phyloP scores from a whole-genome alignment of 2,888 invertebrate species.

The Drosophila rubida region DNA sequence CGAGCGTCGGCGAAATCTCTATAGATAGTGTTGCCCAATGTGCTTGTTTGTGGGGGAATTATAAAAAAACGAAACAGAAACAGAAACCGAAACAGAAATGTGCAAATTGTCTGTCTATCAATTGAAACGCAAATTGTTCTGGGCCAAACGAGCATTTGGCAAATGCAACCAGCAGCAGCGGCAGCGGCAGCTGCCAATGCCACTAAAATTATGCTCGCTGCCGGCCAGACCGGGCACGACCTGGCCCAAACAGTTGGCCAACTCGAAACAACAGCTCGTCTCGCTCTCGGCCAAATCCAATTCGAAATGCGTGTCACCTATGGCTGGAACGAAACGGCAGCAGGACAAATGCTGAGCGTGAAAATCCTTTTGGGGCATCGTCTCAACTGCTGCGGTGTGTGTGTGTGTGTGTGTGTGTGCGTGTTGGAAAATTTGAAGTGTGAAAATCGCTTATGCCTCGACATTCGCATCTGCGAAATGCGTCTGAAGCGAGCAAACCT shows the following conservation, averaged over 20 bases:
- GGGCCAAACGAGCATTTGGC: constrained; percentile 26
- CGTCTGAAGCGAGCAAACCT: constrained; percentile 31
- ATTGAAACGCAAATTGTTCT: constrained; percentile 26
- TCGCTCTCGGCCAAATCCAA: constrained; percentile 69
- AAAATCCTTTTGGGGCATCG: constrained; percentile 59
- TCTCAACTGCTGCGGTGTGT: constrained; percentile 1
- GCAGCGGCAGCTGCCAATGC: constrained; percentile 54
- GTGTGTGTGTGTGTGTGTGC: constrained; percentile 27
- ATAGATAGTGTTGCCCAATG: constrained; percentile 35
- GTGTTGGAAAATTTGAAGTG: constrained; percentile 59
- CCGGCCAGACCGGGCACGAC: constrained; percentile 45
- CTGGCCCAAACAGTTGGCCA: constrained; percentile 58
- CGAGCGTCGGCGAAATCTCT: constrained; percentile 5
- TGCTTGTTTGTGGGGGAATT: background rate
- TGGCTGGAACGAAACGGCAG: constrained; percentile 58
- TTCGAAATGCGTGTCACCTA: constrained; percentile 74
- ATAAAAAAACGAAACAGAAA: background rate
- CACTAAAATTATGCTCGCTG: constrained; percentile 67
- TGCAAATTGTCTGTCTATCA: constrained; percentile 24
- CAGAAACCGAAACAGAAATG: background rate
- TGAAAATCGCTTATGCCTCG: constrained; percentile 68
- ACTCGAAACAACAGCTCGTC: constrained; percentile 43
- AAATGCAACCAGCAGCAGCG: constrained; percentile 18
- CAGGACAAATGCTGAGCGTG: constrained; percentile 65
- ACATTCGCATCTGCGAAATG: constrained; percentile 65